phyloP scores from a whole-genome alignment of 2,888 invertebrate genomes.

The Hofmannophila pseudospretella region DNA sequence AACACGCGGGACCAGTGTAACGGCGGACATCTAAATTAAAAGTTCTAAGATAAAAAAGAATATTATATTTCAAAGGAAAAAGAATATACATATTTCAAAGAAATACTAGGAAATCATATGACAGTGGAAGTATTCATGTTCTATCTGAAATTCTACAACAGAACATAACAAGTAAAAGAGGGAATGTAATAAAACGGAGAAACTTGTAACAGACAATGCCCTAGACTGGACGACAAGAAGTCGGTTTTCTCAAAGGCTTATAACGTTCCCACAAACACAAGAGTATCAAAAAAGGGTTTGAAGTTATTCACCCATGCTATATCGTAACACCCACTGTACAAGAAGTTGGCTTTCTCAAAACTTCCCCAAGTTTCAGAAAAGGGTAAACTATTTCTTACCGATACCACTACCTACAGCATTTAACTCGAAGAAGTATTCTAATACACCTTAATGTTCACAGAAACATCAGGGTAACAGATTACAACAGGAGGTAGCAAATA shows the following conservation, averaged over 20 bases:
- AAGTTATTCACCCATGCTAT: no score
- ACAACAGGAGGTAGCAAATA: constrained; percentile 5
- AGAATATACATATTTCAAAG: no score
- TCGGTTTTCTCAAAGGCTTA: constrained; percentile 21
- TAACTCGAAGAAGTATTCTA: constrained; percentile 8
- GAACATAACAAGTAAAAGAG: background rate
- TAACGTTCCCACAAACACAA: constrained; percentile 27
- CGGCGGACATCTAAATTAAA: no score
- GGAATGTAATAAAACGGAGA: no score
- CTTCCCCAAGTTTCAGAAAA: constrained; percentile 16
- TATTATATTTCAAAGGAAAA: no score
- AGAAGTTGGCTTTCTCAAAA: no score
- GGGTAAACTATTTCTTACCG: constrained; percentile 1
- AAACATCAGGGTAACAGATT: constrained; percentile 16
- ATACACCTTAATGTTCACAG: constrained; percentile 13
- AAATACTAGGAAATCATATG: no score
- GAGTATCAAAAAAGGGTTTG: constrained; percentile 12
- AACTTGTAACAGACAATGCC: background rate
- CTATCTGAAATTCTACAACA: background rate
- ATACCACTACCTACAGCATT: background rate
- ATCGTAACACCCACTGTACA: no score
- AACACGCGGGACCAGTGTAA: no score
- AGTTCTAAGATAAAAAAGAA: no score
- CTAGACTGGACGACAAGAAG: no score
- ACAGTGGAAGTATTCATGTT: no score